Evolutionary conservation across 2,113 vertebrate species (phyloP).

Genomic region (Brienomyrus longianalis): DNA sequence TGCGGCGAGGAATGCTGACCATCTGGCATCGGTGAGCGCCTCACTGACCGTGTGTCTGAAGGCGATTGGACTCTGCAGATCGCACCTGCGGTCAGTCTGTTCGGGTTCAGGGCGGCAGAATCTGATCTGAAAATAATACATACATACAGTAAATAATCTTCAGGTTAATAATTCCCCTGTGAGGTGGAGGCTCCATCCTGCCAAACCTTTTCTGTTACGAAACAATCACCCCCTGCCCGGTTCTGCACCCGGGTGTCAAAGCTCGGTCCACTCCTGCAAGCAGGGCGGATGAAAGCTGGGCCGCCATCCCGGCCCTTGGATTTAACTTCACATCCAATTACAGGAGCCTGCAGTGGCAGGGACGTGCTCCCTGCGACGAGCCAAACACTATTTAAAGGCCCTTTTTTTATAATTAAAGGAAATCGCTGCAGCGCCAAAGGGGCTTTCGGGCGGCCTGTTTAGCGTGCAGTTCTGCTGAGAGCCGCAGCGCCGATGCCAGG

Average conservation of each 20-base stretch:
- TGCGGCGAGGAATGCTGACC: background rate
- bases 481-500: background rate
- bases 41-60: background rate
- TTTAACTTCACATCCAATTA: conserved; percentile 19
- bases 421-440: background rate
- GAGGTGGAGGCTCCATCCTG: background rate
- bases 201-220: conserved; percentile 12
- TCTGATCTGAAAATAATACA: background rate
- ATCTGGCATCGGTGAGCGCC: background rate
- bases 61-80: background rate
- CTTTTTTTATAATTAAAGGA: conserved; percentile 9
- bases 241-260: conserved; percentile 9
- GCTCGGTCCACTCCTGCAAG: background rate
- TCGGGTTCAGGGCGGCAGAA: too few relatives aligned
- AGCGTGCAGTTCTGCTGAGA: background rate
- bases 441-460: background rate
- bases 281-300: conserved; percentile 9
- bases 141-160: background rate
- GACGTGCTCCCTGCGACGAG: background rate
- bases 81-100: background rate
- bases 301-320: background rate
- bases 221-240: conserved; percentile 2
- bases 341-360: background rate
- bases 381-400: conserved; percentile 20
- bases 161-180: background rate